Evolutionary conservation across 64 coral and sea anemone species (phyloP).

Genomic region (Dendronephthya gigantea): DNA sequence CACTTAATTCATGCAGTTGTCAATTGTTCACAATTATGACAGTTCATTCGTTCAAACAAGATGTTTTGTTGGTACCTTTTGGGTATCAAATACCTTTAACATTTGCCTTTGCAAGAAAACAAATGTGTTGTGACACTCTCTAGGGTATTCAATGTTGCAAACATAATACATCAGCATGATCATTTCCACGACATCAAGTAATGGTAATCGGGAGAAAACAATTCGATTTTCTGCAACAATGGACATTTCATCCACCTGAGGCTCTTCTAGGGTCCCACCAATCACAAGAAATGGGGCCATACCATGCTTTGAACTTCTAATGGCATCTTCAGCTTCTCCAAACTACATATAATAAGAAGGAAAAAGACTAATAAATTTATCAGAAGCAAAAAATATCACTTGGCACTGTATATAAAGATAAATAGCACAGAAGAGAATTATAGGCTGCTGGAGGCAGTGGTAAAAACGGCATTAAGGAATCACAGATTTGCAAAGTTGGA

Average conservation of each 20-base stretch:
- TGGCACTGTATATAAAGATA: too few relatives aligned
- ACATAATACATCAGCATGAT: conserved; percentile 4
- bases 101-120: background rate
- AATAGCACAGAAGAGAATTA: too few relatives aligned
- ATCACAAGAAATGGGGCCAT: background rate
- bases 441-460: too few relatives aligned
- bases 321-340: background rate
- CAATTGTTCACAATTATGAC: background rate
- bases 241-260: background rate
- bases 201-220: background rate
- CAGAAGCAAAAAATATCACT: background rate
- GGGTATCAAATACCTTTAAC: background rate
- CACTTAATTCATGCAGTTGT: too few relatives aligned
- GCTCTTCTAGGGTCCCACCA: background rate
- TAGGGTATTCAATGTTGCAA: background rate
- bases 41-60: background rate
- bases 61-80: background rate
- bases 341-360: background rate
- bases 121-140: background rate
- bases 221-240: background rate
- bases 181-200: background rate
- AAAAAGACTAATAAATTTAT: background rate
- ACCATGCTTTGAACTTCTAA: background rate
- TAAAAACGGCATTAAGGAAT: too few relatives aligned
- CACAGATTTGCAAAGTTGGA: too few relatives aligned